Evolutionary conservation across 2,113 vertebrate species (phyloP).

Genomic region (Cygnus atratus): DNA sequence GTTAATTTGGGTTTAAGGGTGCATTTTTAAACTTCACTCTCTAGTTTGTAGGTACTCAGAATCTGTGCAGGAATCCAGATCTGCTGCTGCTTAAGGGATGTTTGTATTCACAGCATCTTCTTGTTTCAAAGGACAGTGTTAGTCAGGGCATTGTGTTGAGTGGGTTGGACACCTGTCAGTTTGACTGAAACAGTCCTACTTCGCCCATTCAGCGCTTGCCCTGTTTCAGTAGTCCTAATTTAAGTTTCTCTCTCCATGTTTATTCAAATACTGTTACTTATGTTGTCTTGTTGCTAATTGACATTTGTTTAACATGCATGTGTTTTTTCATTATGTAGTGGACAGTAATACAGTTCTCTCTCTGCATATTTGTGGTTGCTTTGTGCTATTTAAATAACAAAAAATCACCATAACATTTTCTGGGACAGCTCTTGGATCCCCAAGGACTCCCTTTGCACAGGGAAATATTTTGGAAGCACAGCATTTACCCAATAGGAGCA

Average conservation of each 20-base stretch:
- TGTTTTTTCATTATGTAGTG: neutral
- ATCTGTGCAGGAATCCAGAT: neutral
- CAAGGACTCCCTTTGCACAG: neutral
- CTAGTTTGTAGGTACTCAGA: neutral
- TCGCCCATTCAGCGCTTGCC: neutral
- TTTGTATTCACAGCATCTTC: neutral
- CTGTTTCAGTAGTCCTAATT: neutral
- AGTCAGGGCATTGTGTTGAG: neutral
- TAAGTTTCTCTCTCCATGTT: neutral
- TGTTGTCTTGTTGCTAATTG: neutral
- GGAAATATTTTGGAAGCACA: neutral
- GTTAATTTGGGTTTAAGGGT: neutral
- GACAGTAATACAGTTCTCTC: neutral
- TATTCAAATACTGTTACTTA: neutral
- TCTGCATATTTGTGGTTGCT: neutral
- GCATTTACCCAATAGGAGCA: neutral
- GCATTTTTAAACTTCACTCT: neutral
- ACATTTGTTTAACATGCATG: accelerated
- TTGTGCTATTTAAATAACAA: neutral
- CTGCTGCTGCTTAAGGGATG: neutral
- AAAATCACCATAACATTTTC: neutral
- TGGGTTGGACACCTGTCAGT: neutral
- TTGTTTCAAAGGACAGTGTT: neutral
- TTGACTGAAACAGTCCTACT: neutral
- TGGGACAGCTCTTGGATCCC: neutral